Conservation (phyloP, 2,113 vertebrate species). For the Ailurus styani region DNA sequence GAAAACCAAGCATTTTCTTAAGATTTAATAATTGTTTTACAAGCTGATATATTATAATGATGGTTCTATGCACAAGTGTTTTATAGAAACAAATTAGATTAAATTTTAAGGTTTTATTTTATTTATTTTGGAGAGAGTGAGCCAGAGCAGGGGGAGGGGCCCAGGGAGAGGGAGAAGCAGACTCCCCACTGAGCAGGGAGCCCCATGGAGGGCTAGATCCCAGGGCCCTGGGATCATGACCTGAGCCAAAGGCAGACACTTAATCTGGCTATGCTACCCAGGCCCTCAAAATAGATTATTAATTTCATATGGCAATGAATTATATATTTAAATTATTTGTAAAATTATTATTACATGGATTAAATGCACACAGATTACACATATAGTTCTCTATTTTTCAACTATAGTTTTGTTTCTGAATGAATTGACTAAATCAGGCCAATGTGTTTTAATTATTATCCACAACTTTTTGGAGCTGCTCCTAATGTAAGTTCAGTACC, state of each 20-base stretch:
- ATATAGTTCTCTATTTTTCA: neutral
- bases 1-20: neutral
- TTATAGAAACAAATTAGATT: neutral
- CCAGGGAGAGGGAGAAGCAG: too few species aligned
- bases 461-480: neutral
- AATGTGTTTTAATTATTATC: constrained; percentile 22
- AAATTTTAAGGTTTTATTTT: neutral
- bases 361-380: neutral
- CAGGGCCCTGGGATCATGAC: too few species aligned
- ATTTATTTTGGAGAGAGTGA: too few species aligned
- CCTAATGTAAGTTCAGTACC: neutral
- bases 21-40: neutral
- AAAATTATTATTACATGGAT: neutral
- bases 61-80: neutral
- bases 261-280: neutral
- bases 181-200: too few species aligned
- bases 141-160: too few species aligned
- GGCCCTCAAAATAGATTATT: neutral
- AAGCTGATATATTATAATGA: neutral
- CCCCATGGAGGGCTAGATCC: too few species aligned
- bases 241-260: neutral
- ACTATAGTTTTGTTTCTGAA: neutral
- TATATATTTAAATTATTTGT: neutral
- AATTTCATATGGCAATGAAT: neutral
- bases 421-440: neutral